phyloP scores from a whole-genome alignment of 2,797 vertebrate species.

The Falco concolor region DNA sequence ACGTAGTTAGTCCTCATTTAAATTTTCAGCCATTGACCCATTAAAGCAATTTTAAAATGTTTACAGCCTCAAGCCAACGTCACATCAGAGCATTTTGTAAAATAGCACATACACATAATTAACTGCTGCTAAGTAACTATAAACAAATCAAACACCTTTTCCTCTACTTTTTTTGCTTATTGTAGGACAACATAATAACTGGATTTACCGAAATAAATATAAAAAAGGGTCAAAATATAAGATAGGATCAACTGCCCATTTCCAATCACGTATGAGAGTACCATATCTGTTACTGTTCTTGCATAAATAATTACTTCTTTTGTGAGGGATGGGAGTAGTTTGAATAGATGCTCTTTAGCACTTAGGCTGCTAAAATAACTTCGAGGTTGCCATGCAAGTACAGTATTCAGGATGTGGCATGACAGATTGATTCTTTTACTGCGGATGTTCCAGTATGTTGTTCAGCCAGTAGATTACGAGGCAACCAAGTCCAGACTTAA shows the following conservation, averaged over 20 bases:
- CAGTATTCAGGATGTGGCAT: background rate
- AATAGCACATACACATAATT: background rate
- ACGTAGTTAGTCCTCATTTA: background rate
- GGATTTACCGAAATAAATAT: background rate
- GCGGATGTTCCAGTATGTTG: background rate
- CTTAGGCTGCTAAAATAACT: background rate
- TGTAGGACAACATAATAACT: background rate
- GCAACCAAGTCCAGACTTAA: background rate
- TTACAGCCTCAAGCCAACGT: background rate
- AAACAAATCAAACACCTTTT: background rate
- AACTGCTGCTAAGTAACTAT: background rate
- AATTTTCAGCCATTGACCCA: background rate
- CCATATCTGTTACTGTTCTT: background rate
- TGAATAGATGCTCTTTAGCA: background rate
- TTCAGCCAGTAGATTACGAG: background rate
- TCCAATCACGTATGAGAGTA: background rate
- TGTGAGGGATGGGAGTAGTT: background rate
- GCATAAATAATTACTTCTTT: background rate
- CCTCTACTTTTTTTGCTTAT: background rate
- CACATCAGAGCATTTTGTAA: background rate
- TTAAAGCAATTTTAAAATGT: background rate
- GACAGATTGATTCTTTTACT: conserved; percentile 2
- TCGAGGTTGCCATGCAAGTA: background rate
- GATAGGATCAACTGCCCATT: background rate
- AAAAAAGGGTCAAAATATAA: background rate